These are phyloP conservation scores for Nesogale talazaci DNA, from an alignment of 2,113 vertebrate species.

Conservation along the genomic window DNA sequence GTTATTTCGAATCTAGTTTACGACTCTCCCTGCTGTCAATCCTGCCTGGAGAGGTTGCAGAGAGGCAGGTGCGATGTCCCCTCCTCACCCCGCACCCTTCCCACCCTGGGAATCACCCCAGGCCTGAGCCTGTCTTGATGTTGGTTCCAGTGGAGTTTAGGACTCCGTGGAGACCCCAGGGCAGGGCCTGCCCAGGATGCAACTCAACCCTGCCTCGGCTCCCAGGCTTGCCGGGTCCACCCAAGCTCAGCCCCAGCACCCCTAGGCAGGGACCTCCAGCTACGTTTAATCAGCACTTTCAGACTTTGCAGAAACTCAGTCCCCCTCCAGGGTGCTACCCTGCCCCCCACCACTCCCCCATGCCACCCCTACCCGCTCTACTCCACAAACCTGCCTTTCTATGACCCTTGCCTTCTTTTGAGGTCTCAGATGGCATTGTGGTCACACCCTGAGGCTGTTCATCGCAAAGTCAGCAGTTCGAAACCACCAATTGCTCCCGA, in stretches of 20 bases:
- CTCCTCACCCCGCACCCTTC: background rate
- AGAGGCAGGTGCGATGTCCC: background rate
- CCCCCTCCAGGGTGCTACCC: background rate
- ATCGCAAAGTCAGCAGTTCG: too few relatives aligned
- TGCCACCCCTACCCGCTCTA: too few relatives aligned
- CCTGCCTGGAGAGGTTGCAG: conserved; percentile 36
- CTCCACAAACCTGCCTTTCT: background rate
- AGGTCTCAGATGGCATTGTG: background rate
- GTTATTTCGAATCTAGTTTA: conserved; percentile 78
- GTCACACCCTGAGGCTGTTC: too few relatives aligned
- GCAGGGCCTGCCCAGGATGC: background rate
- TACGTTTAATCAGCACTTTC: background rate
- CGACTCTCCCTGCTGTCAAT: conserved; percentile 73
- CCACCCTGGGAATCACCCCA: background rate
- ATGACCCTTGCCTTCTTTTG: background rate
- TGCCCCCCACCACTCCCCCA: too few relatives aligned
- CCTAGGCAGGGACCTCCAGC: background rate
- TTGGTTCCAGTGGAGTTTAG: background rate
- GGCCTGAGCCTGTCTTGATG: background rate
- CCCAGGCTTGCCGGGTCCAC: too few relatives aligned
- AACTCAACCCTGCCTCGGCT: background rate
- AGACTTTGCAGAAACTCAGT: background rate
- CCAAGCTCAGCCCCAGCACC: background rate
- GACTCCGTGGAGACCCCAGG: background rate
- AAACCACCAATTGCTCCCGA: too few relatives aligned